Evolutionary conservation across 2,113 vertebrate species (phyloP), one percentile per base, ranked within the genome.

Genomic region (Malurus melanocephalus): DNA sequence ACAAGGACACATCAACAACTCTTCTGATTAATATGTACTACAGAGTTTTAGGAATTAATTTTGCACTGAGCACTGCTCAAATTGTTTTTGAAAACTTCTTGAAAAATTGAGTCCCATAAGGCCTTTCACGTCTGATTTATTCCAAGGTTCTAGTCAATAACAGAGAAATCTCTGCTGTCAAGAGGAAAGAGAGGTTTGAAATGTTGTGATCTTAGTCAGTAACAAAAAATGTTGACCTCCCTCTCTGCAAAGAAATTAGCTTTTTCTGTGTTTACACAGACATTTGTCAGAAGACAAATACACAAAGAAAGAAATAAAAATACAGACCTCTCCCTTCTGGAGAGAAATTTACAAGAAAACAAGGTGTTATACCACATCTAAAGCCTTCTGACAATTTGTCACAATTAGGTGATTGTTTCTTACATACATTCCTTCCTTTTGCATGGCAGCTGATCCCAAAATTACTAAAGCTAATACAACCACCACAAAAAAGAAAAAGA

Each of bases 391-490:
- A 62, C 13, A 81, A 90, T 82, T 88, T 89, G 73, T 88, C 45
- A 46, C 82, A 78, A 72, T 92, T 74, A 88, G 28, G 16, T 88
- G 57, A 57, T 78, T 74, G 43, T 85, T 85, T 85, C 57, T 64
- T 75, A 62, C 6, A 51, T 33, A 52, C 5, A 14, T 56, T 64
- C 92, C 33, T 77, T 92, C 30, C 19, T 85, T 85, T 85, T 30
- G 65, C 51, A 68, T 11, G 13, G 23, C 42, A 83, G 45, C 61
- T 74, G 53, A 88, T 93, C 53, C 32, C 45, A 65, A 89, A 89
- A 92, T 79, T 16, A 78, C 90, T 91, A 61, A 68, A 93, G 72
- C 9, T 86, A 77, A 86, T 85, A 74, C 20, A 73, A 56, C 18
- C 65, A 87, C 68, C 56, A 87, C 40, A 76, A 76, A 75, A 89